phyloP scores from a whole-genome alignment of 1,140 invertebrate genomes.

The Zophobas atratus region DNA sequence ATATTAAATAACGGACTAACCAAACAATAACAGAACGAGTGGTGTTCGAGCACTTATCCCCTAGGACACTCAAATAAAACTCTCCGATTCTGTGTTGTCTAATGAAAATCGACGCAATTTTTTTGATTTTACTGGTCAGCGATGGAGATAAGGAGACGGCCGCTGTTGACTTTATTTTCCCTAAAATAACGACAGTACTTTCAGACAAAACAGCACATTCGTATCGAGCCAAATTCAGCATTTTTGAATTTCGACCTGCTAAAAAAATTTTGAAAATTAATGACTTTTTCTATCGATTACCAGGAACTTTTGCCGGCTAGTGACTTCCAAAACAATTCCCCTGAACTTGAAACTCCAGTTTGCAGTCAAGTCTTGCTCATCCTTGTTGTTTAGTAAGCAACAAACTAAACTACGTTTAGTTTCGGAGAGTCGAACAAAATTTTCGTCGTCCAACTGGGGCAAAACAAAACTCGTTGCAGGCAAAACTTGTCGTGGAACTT shows the following conservation, averaged over 20 bases:
- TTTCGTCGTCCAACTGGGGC: constrained; percentile 33
- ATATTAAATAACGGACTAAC: constrained; percentile 62
- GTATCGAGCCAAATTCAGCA: too few species aligned
- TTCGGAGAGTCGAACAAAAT: constrained; percentile 23
- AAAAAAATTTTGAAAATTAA: too few species aligned
- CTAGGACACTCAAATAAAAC: constrained; percentile 37
- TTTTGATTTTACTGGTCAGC: constrained; percentile 9
- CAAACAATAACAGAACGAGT: constrained; percentile 58
- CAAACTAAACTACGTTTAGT: constrained; percentile 37
- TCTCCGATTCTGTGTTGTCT: constrained; percentile 22
- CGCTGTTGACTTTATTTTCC: too few species aligned
- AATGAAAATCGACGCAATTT: constrained; percentile 7
- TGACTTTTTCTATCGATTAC: too few species aligned
- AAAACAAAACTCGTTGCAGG: constrained; percentile 30
- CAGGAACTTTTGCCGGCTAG: background rate
- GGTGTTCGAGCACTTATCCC: constrained; percentile 46
- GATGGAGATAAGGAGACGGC: constrained; percentile 2
- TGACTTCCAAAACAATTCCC: background rate
- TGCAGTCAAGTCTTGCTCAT: constrained; percentile 26
- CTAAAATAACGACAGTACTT: too few species aligned
- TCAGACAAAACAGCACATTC: too few species aligned
- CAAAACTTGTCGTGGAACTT: constrained; percentile 30
- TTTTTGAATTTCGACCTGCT: too few species aligned
- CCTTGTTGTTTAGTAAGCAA: constrained; percentile 17
- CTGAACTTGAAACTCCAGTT: constrained; percentile 24